Evolutionary conservation across 53 echinoderm and acorn worm species (phyloP), one percentile per base, ranked within the genome.

Genomic region (Apostichopus leukothele): DNA sequence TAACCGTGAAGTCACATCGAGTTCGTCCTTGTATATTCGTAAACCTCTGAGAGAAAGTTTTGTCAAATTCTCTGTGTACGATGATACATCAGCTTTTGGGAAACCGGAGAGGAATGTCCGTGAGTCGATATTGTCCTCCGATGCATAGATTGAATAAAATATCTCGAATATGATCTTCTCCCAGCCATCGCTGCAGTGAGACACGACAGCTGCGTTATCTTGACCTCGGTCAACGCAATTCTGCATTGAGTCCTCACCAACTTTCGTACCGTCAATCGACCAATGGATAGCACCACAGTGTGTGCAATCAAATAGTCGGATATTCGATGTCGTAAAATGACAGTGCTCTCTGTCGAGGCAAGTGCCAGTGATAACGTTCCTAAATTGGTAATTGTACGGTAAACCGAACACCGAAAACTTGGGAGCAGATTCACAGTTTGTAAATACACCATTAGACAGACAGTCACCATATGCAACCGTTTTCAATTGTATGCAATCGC

Each of bases 221-320:
- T 0, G 13, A 5, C 54, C 80, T 80, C 80, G 13, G 55, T 51
- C 16, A 9, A 80, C 80, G 54, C 80, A 80, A 20, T 80, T 80
- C 51, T 5, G 4, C 80, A 80, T 80, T 5, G 12, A 14, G 12
- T 80, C 80, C 50, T 80, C 80, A 12, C 80, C 80, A 13, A 80
- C 52, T 53, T 80, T 5, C 14, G 51, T 14, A 13, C 20, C 52
- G 8, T 39, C 52, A 4, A 80, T 80, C 51, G 80, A 80, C 80
- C 80, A 80, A 20, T 80, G 80, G 50, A 80, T 80, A 13, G 80
- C 80, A 14, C 80, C 80, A 18, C 80, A 80, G 80, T 80, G 80
- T 11, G 10, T 20, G 5, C 52, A 80, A 51, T 80, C 54, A 5
- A 13, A 80, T 11, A 80, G 52, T 52, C 80, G 25, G 13, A 51